These are phyloP conservation scores for Tyrannus savana DNA, from an alignment of 2,113 vertebrate species.

Conservation along the genomic window DNA sequence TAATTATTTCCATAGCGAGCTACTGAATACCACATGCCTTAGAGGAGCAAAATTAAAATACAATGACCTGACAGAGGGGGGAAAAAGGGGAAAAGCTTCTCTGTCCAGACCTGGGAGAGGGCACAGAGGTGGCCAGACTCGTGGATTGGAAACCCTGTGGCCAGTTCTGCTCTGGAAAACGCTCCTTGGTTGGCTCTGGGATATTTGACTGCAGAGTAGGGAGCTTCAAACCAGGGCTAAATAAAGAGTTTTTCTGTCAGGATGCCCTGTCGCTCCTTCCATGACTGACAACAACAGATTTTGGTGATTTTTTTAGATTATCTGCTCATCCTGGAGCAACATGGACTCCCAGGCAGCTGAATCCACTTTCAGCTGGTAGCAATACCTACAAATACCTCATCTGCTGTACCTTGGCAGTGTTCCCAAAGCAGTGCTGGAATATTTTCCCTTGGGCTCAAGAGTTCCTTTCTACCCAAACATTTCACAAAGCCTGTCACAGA, in stretches of 20 bases:
- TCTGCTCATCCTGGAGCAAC: neutral
- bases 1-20: neutral
- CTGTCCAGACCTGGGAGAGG: neutral
- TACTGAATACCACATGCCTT: neutral
- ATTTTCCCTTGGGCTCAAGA: neutral
- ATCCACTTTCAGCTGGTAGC: neutral
- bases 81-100: neutral
- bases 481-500: neutral
- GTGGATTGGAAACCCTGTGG: accelerated
- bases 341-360: neutral
- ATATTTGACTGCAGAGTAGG: neutral
- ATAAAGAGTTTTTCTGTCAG: neutral
- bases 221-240: neutral
- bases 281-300: neutral
- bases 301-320: neutral
- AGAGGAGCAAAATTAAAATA: neutral
- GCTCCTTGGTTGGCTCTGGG: neutral
- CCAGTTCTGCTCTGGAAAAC: neutral
- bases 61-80: accelerated
- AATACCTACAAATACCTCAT: neutral
- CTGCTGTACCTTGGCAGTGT: neutral
- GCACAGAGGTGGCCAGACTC: neutral
- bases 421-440: neutral
- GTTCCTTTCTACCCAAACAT: neutral
- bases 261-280: neutral